These are phyloP conservation scores for Hippocampus abdominalis DNA, from an alignment of 2,113 vertebrate species.

Conservation along the genomic window DNA sequence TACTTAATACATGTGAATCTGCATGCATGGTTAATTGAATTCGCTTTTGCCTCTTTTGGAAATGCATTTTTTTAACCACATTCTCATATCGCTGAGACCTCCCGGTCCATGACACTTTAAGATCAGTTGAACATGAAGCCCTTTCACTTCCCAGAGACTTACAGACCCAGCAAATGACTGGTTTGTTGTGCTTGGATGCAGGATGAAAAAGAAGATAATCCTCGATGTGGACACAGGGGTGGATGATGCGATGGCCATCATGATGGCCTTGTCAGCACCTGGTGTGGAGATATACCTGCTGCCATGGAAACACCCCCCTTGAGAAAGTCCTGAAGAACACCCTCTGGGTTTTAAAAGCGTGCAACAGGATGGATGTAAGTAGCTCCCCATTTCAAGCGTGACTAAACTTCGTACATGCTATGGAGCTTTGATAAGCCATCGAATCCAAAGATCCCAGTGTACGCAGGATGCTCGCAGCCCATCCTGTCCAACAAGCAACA, in stretches of 20 bases:
- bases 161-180: background rate
- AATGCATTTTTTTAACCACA: no score
- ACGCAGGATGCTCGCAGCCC: constrained; percentile 41
- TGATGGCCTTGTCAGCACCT: constrained; percentile 62
- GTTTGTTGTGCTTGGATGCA: background rate
- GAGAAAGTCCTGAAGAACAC: constrained; percentile 71
- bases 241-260: constrained; percentile 71
- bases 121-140: background rate
- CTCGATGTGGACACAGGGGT: constrained; percentile 72
- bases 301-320: constrained; percentile 63
- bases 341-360: constrained; percentile 67
- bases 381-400: background rate
- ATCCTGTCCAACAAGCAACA: constrained; percentile 35
- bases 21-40: background rate
- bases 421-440: background rate
- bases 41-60: background rate
- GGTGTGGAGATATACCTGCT: constrained; percentile 66
- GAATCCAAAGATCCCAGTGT: constrained; percentile 65
- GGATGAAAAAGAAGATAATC: constrained; percentile 61
- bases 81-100: no score
- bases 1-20: background rate
- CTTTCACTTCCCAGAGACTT: background rate
- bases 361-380: constrained; percentile 58
- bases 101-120: background rate
- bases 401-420: background rate